phyloP scores from a whole-genome alignment of 2,888 invertebrate genomes.

The Drosophila fulvimacula region DNA sequence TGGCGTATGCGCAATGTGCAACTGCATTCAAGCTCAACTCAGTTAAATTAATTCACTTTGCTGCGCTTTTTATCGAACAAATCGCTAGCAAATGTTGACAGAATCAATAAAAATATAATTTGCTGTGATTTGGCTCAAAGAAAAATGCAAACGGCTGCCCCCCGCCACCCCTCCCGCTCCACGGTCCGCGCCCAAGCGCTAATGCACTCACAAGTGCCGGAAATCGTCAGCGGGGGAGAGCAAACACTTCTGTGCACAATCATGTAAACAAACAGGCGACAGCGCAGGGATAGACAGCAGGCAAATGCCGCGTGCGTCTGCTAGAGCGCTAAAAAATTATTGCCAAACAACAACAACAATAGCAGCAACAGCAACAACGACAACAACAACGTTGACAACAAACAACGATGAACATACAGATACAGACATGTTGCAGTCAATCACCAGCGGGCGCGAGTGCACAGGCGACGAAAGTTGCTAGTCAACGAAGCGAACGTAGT shows the following conservation, averaged over 20 bases:
- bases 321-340: conserved; percentile 58
- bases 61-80: conserved; percentile 67
- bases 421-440: conserved; percentile 76
- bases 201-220: conserved; percentile 52
- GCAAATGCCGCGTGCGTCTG: conserved; percentile 69
- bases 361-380: conserved; percentile 14
- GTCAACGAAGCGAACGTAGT: conserved; percentile 79
- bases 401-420: conserved; percentile 36
- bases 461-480: conserved; percentile 75
- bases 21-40: conserved; percentile 26
- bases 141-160: conserved; percentile 48
- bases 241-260: conserved; percentile 71
- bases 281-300: conserved; percentile 31
- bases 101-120: conserved; percentile 77
- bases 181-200: conserved; percentile 25
- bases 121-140: conserved; percentile 74
- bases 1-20: conserved; percentile 60
- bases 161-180: not conserved
- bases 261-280: conserved; percentile 71
- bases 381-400: conserved; percentile 27
- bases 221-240: conserved; percentile 27
- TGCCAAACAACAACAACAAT: conserved; percentile 48
- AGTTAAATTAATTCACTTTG: conserved; percentile 74
- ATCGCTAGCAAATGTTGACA: conserved; percentile 75
- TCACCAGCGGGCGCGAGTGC: conserved; percentile 68